Percentiles rank a stretch among this genome's conserved stretches.
Conservation (phyloP, 2,113 vertebrate species). For the Phalacrocorax brasilianus region DNA sequence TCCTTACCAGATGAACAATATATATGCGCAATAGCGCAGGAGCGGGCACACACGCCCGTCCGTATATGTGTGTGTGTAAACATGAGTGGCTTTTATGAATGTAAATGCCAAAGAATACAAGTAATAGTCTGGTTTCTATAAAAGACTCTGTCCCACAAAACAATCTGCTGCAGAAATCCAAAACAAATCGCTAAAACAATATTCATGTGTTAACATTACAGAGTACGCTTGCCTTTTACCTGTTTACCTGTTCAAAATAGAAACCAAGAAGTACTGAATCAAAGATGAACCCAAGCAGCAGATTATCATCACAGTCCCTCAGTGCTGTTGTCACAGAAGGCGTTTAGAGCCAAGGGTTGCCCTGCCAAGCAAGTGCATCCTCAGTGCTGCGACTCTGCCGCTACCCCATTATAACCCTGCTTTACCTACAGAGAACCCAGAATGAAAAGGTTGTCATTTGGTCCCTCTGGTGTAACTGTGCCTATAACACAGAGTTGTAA, state of each 20-base stretch:
- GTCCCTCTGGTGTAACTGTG: background rate
- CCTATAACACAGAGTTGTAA: background rate
- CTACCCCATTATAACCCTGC: background rate
- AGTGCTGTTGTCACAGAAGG: background rate
- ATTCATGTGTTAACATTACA: background rate
- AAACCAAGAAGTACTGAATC: background rate
- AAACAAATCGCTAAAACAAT: constrained; percentile 14
- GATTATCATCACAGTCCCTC: background rate
- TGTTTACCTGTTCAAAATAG: background rate
- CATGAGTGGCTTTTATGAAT: constrained; percentile 57
- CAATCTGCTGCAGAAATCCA: background rate
- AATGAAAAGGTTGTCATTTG: background rate
- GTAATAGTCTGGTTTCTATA: constrained; percentile 39
- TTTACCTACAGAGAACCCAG: background rate
- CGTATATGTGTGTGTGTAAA: background rate
- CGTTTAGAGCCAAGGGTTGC: background rate
- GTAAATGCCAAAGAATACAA: constrained; percentile 62
- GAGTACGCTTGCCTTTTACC: background rate
- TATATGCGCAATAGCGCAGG: constrained; percentile 4
- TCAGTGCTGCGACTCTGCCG: background rate
- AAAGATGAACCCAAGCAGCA: background rate
- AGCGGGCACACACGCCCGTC: no score
- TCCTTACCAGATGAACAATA: constrained; percentile 66
- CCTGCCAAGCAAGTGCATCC: background rate
- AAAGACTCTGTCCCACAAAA: constrained; percentile 42